Conservation (phyloP, 2,113 vertebrate species). For the Macroglossus sobrinus region DNA sequence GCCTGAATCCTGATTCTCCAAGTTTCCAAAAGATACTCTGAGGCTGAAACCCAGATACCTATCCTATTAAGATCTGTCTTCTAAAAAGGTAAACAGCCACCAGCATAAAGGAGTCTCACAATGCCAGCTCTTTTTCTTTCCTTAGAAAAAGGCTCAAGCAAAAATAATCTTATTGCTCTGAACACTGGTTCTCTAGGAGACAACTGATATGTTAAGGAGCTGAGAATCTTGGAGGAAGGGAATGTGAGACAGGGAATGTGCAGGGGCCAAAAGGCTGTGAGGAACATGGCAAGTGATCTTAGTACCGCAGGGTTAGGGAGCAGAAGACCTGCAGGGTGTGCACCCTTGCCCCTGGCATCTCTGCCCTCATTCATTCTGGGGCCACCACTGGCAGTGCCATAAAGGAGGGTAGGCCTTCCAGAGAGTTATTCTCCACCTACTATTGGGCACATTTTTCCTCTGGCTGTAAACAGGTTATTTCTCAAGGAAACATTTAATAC, state of each 20-base stretch:
- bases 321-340: slow-evolving; percentile 25
- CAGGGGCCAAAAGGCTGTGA: slow-evolving; percentile 48
- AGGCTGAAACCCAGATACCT: slow-evolving; percentile 75
- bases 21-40: neutral
- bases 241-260: neutral
- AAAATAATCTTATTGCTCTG: slow-evolving; percentile 82
- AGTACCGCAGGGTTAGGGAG: slow-evolving; percentile 68
- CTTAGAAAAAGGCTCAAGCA: slow-evolving; percentile 49
- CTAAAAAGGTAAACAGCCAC: neutral
- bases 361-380: neutral
- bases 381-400: neutral
- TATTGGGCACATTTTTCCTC: slow-evolving; percentile 57
- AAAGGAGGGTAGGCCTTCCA: neutral
- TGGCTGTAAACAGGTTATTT: slow-evolving; percentile 81
- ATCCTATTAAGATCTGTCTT: slow-evolving; percentile 6
- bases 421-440: slow-evolving; percentile 45
- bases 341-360: neutral
- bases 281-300: slow-evolving; percentile 57
- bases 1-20: neutral
- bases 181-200: slow-evolving; percentile 76
- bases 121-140: slow-evolving; percentile 50
- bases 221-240: slow-evolving; percentile 64
- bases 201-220: slow-evolving; percentile 74
- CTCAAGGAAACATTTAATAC: slow-evolving; percentile 82
- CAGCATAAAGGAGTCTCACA: slow-evolving; percentile 24